phyloP scores from a whole-genome alignment of 64 coral and sea anemone species.

The Hydrozoanthus tunicans region DNA sequence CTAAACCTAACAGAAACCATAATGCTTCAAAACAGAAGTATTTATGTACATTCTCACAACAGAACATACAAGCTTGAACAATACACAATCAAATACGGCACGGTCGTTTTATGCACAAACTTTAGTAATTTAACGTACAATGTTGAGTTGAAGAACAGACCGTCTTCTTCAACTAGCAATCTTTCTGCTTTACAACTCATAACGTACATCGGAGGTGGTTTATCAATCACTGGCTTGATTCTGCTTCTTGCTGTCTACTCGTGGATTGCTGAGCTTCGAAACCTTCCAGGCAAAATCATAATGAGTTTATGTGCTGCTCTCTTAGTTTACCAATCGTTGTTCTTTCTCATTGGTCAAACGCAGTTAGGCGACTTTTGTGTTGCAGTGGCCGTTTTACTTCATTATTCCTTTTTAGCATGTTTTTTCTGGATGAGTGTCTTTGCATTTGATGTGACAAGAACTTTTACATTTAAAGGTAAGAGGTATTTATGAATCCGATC shows the following conservation, averaged over 20 bases:
- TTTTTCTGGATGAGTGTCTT: constrained; percentile 79
- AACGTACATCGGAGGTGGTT: constrained; percentile 29
- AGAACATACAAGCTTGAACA: background rate
- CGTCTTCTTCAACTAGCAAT: background rate
- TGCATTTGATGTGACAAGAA: constrained; percentile 67
- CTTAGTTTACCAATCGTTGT: constrained; percentile 52
- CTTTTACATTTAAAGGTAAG: constrained; percentile 58
- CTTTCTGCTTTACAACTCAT: constrained; percentile 46
- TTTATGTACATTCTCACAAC: background rate
- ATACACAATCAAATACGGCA: background rate
- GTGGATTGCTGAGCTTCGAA: constrained; percentile 39
- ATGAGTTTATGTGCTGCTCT: constrained; percentile 53
- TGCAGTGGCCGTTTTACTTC: constrained; percentile 34
- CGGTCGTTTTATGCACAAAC: constrained; percentile 12
- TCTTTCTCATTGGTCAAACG: constrained; percentile 17
- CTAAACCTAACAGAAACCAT: background rate
- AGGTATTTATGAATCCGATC: background rate
- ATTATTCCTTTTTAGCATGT: constrained; percentile 60
- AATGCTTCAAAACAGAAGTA: background rate
- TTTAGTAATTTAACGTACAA: background rate
- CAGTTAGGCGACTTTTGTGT: constrained; percentile 6
- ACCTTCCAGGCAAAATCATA: constrained; percentile 64
- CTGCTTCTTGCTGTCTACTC: constrained; percentile 24
- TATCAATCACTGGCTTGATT: constrained; percentile 47
- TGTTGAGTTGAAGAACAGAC: background rate